Evolutionary conservation across 2,113 vertebrate genomes (phyloP).

Genomic region (Cavia porcellus): DNA sequence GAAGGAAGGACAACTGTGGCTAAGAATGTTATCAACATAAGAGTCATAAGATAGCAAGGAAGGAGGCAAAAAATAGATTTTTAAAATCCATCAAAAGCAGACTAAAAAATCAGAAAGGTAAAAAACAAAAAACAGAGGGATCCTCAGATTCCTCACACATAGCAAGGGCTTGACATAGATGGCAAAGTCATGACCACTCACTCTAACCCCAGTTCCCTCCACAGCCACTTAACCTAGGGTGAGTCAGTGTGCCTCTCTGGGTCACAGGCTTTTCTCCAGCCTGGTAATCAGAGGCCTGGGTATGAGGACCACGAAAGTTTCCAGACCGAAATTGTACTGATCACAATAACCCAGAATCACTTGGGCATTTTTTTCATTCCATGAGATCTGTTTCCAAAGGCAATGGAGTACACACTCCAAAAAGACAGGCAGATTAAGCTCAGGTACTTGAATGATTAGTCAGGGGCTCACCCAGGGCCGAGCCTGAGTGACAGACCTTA

Average conservation of each 20-base stretch:
- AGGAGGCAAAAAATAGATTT: neutral
- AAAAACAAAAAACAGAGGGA: neutral
- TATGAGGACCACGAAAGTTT: neutral
- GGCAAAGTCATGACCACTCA: neutral
- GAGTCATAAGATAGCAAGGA: neutral
- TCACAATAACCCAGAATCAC: conserved; percentile 20
- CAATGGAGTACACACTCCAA: neutral
- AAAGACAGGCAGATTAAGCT: conserved; percentile 51
- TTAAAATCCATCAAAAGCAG: neutral
- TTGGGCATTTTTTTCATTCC: neutral
- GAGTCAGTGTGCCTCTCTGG: neutral
- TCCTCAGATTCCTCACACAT: neutral
- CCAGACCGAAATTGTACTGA: neutral
- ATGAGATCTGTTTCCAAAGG: conserved; percentile 3
- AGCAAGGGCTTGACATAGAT: neutral
- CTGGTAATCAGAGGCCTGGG: neutral
- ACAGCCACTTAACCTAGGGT: neutral
- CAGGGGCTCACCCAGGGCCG: neutral
- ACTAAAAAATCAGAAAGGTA: neutral
- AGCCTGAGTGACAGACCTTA: neutral
- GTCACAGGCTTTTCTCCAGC: neutral
- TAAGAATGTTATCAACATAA: neutral
- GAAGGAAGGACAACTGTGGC: neutral
- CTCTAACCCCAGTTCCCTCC: neutral
- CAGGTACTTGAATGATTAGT: neutral